These are phyloP conservation scores for Ormyrus pomaceus DNA, from an alignment of 2,888 invertebrate species.

Conservation along the genomic window DNA sequence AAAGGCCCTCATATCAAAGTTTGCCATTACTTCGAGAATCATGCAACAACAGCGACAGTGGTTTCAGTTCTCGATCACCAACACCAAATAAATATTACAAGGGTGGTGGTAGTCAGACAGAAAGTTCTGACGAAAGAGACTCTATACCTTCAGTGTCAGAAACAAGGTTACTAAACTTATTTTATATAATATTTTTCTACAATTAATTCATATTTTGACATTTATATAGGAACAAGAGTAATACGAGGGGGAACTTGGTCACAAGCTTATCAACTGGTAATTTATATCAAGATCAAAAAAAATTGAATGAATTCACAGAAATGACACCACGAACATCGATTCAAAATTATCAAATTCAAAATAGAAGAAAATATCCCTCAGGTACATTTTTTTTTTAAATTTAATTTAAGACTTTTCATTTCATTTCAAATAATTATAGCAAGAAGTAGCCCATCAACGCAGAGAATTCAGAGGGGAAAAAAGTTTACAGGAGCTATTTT, in stretches of 20 bases:
- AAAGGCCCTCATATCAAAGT: constrained; percentile 63
- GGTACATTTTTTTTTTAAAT: constrained; percentile 60
- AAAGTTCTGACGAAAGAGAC: constrained; percentile 72
- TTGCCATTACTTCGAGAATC: constrained; percentile 63
- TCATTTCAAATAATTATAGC: constrained; percentile 58
- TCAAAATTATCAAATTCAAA: constrained; percentile 68
- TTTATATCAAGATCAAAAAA: constrained; percentile 67
- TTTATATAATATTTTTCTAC: constrained; percentile 6
- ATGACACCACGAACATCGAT: constrained; percentile 62
- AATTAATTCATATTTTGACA: not conserved
- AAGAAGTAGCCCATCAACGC: constrained; percentile 67
- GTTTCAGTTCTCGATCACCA: constrained; percentile 73
- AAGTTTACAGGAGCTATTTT: constrained; percentile 65
- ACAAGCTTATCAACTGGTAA: constrained; percentile 65
- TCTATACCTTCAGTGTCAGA: constrained; percentile 68
- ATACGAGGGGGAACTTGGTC: constrained; percentile 61
- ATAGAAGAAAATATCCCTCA: constrained; percentile 69
- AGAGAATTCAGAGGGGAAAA: constrained; percentile 66
- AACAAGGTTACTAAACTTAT: constrained; percentile 55
- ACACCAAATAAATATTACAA: constrained; percentile 70
- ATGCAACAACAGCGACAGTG: constrained; percentile 69
- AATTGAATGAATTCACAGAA: constrained; percentile 52
- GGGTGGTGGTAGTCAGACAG: constrained; percentile 68
- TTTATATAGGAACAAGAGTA: not conserved
- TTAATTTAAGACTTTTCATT: not conserved